Conservation (phyloP, 2,113 vertebrate genomes). For the Ivindomyrus marchei region DNA sequence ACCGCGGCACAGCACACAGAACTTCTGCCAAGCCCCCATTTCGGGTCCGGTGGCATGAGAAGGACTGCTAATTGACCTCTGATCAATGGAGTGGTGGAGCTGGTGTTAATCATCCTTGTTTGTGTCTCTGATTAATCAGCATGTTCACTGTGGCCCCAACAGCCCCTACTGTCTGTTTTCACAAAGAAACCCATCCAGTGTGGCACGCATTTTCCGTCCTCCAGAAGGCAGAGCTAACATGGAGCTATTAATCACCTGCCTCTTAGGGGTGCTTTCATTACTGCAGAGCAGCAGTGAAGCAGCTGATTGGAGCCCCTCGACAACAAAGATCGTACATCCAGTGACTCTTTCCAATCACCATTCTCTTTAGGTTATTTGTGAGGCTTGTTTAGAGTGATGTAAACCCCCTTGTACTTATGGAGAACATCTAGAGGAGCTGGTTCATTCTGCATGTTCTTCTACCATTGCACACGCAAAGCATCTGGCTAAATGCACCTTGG, state of each 20-base stretch:
- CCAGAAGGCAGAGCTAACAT: background rate
- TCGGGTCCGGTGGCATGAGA: background rate
- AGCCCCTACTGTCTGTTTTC: background rate
- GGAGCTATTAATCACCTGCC: background rate
- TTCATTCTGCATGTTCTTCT: background rate
- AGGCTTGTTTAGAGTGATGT: background rate
- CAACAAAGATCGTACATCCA: background rate
- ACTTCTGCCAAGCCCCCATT: background rate
- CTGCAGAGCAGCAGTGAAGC: background rate
- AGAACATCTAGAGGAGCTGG: background rate
- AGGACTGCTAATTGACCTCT: background rate
- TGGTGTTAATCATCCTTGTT: background rate
- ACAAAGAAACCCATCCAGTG: background rate
- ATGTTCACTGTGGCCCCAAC: background rate
- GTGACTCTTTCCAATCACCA: background rate
- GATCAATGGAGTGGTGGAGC: background rate
- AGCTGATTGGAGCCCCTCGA: background rate
- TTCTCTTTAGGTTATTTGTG: conserved; percentile 19
- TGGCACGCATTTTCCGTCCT: background rate
- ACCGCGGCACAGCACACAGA: background rate
- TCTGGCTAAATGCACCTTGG: background rate
- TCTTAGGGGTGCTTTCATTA: background rate
- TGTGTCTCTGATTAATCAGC: background rate
- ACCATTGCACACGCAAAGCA: background rate
- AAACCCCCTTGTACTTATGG: background rate